Conservation (phyloP, 2,888 invertebrate species). For the Tribolium freemani region DNA sequence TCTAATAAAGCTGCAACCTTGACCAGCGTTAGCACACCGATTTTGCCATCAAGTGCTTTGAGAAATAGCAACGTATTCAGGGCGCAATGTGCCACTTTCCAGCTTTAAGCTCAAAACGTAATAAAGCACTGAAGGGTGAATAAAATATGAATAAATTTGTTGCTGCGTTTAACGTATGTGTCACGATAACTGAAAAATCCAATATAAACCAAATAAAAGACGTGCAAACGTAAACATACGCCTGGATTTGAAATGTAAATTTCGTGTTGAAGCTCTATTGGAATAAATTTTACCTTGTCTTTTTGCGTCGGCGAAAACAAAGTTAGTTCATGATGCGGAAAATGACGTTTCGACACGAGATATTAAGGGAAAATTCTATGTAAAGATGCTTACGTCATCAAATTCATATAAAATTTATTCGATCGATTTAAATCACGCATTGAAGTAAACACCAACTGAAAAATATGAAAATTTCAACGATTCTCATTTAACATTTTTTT, state of each 20-base stretch:
- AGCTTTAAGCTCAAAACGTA: neutral
- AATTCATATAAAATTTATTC: neutral
- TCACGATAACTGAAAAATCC: conserved; percentile 26
- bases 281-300: conserved; percentile 27
- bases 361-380: conserved; percentile 5
- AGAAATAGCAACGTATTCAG: neutral
- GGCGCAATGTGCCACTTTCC: neutral
- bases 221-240: conserved; percentile 23
- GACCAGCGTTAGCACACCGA: conserved; percentile 20
- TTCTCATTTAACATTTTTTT: too few relatives aligned
- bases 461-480: too few relatives aligned
- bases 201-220: conserved; percentile 30
- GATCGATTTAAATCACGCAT: neutral
- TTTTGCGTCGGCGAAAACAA: conserved; percentile 14
- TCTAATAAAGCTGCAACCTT: conserved; percentile 30
- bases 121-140: neutral
- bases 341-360: conserved; percentile 11
- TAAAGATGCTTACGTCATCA: neutral
- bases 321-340: conserved; percentile 17
- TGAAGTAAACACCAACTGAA: neutral
- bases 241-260: conserved; percentile 30
- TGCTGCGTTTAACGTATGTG: conserved; percentile 12
- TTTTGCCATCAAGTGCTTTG: conserved; percentile 6
- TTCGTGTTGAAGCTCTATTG: conserved; percentile 21
- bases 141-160: conserved; percentile 19